phyloP scores from a whole-genome alignment of 2,797 vertebrate species.

The Hoplostethus mediterraneus region DNA sequence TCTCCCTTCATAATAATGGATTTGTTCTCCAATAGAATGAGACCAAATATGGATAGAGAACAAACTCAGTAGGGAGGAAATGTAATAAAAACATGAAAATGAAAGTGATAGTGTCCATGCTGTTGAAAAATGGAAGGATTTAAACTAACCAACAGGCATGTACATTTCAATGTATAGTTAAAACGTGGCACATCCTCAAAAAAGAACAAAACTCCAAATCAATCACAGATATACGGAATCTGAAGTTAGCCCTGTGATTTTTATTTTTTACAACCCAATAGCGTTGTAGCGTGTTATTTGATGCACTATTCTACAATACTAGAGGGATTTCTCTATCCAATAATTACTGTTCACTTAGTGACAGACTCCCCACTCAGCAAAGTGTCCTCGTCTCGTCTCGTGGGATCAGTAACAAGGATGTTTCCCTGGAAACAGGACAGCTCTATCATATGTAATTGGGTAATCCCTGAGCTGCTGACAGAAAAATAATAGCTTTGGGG shows the following conservation, averaged over 20 bases:
- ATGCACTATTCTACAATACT: conserved; percentile 64
- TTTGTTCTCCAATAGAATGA: neutral
- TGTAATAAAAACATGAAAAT: too few relatives aligned
- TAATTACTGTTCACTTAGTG: conserved; percentile 70
- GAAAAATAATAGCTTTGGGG: conserved; percentile 72
- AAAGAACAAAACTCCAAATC: conserved; percentile 11
- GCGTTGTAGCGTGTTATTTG: conserved; percentile 55
- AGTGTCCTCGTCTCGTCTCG: conserved; percentile 58
- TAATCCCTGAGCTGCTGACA: conserved; percentile 73
- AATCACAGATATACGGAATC: neutral
- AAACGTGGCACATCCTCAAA: neutral
- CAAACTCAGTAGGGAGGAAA: neutral
- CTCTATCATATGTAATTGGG: conserved; percentile 73
- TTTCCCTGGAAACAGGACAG: conserved; percentile 83
- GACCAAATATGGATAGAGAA: neutral
- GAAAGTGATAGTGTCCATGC: too few relatives aligned
- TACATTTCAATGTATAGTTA: neutral
- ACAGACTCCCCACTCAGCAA: conserved; percentile 73
- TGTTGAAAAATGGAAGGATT: neutral
- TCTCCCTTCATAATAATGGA: neutral
- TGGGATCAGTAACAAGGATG: conserved; percentile 74
- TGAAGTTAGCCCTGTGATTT: conserved; percentile 14
- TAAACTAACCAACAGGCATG: neutral
- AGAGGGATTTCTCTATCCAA: conserved; percentile 73
- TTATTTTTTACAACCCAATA: conserved; percentile 28